Conservation (phyloP, 2,113 vertebrate genomes). For the Pterocles gutturalis region DNA sequence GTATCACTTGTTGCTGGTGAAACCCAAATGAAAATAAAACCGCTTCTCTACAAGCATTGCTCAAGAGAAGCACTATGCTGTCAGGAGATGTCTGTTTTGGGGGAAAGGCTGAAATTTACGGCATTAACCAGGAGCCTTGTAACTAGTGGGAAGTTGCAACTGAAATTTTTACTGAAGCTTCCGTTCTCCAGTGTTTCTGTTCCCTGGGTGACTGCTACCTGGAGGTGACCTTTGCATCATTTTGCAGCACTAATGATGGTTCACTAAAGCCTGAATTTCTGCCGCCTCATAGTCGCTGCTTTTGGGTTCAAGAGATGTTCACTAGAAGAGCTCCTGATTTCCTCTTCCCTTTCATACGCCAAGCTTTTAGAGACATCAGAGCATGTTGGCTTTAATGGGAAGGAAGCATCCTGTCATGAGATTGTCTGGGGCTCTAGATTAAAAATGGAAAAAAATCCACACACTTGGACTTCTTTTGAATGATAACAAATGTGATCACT, state of each 20-base stretch:
- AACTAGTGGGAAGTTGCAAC: background rate
- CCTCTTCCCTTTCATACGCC: background rate
- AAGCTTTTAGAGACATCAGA: background rate
- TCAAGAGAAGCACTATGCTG: rapidly evolving
- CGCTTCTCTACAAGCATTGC: background rate
- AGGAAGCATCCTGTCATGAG: background rate
- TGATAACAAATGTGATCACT: background rate
- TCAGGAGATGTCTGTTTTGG: background rate
- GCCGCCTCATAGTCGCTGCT: background rate
- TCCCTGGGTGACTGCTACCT: background rate
- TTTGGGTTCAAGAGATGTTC: background rate
- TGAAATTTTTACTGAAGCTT: background rate
- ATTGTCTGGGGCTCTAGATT: background rate
- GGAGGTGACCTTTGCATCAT: background rate
- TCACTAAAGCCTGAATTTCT: background rate
- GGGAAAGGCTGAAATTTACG: background rate
- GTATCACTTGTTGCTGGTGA: background rate
- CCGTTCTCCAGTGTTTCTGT: background rate
- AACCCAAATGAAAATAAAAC: background rate
- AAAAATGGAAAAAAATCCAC: background rate
- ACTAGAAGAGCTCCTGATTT: background rate
- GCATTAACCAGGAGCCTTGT: background rate
- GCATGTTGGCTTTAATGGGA: background rate
- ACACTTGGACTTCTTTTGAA: background rate
- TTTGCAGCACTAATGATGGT: background rate